These are phyloP conservation scores for Corvus cornix DNA, from an alignment of 2,113 vertebrate genomes.

Conservation along the genomic window DNA sequence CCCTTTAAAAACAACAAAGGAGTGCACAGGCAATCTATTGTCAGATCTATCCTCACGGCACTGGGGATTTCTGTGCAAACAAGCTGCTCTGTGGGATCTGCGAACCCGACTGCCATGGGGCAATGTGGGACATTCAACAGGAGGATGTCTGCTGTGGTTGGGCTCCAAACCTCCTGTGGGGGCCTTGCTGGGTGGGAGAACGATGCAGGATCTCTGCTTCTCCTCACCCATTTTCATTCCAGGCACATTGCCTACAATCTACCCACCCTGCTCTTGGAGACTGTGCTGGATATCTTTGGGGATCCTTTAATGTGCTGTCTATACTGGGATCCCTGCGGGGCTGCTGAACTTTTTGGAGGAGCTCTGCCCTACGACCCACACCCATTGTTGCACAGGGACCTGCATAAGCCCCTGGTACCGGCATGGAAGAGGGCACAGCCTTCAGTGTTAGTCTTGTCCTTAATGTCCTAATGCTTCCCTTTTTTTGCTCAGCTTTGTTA, in stretches of 20 bases:
- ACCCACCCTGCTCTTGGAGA: background rate
- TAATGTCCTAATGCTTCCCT: background rate
- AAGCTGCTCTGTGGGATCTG: conserved; percentile 15
- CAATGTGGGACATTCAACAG: background rate
- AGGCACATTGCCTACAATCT: background rate
- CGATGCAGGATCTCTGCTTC: background rate
- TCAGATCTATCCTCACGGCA: background rate
- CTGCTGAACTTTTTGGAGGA: background rate
- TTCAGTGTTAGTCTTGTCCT: background rate
- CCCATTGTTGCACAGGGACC: background rate
- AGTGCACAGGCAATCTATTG: conserved; percentile 31
- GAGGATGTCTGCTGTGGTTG: background rate
- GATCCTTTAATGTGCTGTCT: background rate
- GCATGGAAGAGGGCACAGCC: background rate
- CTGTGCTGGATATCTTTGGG: background rate
- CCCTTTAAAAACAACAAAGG: conserved; percentile 61
- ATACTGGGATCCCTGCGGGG: background rate
- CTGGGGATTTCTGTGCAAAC: conserved; percentile 14
- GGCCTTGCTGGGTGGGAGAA: background rate
- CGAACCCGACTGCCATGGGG: background rate
- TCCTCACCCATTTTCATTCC: background rate
- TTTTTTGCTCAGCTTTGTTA: background rate
- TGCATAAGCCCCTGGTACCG: rapidly evolving
- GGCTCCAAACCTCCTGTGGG: background rate
- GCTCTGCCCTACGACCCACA: background rate